A percentile compares a stretch with the other conserved stretches of the same genome.
Conservation (phyloP, 2,888 invertebrate species). For the Zele albiditarsus region DNA sequence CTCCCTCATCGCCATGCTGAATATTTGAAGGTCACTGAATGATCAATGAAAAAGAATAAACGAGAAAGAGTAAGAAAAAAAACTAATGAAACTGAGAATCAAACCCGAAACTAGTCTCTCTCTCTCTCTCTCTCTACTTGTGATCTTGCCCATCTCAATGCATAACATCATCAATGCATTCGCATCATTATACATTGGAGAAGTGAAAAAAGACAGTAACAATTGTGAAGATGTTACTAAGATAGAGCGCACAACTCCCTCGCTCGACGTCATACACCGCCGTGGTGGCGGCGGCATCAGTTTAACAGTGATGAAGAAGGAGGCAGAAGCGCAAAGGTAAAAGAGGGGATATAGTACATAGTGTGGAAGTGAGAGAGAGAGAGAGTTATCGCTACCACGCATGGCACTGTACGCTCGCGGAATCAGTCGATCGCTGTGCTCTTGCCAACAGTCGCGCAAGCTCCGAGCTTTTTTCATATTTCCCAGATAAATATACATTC, state of each 20-base stretch:
- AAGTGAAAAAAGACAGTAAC: too few species aligned
- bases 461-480: slow-evolving; percentile 46
- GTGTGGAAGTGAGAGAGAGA: slow-evolving; percentile 21
- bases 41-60: slow-evolving; percentile 5
- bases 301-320: background rate
- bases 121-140: background rate
- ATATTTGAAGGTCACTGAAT: background rate
- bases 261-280: background rate
- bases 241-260: background rate
- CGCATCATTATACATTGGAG: background rate
- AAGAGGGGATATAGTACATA: slow-evolving; percentile 11
- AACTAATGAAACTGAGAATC: background rate
- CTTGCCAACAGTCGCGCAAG: slow-evolving; percentile 51
- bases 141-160: background rate
- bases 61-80: background rate
- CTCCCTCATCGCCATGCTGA: background rate
- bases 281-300: background rate
- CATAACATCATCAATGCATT: background rate
- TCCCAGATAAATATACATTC: background rate
- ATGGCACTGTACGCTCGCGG: slow-evolving; percentile 52
- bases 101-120: background rate
- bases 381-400: slow-evolving; percentile 48
- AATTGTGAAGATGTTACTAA: too few species aligned
- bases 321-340: background rate
- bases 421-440: slow-evolving; percentile 64